Evolutionary conservation across 1,140 invertebrate species (phyloP), one percentile per base, ranked within the genome.

Genomic region (Drosophila fuyamai): DNA sequence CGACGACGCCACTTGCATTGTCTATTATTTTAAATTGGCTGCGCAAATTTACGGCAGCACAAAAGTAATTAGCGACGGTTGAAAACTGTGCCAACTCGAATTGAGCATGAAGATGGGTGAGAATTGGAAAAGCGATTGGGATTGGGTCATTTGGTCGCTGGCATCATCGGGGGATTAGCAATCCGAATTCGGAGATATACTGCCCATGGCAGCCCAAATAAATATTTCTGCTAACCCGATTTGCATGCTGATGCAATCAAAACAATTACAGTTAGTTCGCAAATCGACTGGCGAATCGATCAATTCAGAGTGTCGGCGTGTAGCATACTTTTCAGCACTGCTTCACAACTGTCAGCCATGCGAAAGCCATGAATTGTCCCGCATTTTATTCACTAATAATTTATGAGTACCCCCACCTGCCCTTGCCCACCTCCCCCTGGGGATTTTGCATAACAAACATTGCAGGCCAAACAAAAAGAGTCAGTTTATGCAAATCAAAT

Each of bases 11-110:
- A 74, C 63, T 72, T 56, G 75, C 76, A 77, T 86, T 88, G 76
- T 86, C 83, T 86, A 86, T 86, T 86, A 86, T 88, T 86, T 86
- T 88, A 86, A 86, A 86, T 86, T 86, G 83, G 79, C 76, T 83
- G 71, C 58, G 79, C 83, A 83, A 86, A 86, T 86, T 86, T 86
- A 86, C 84, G 83, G 80, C 83, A 68, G 74, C 72, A 67, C 76
- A 83, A 83, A 79, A 89, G 83, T 86, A 86, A 86, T 86, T 86
- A 86, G 83, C 60, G 72, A 73, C 60, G 55, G 71, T 76, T 76
- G 83, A 36, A 79, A 83, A 82, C 53, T 76, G 66, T 76, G 83
- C 54, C 82, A 53, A 62, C 60, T 60, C 60, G 60, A 46, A 58
- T 57, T 10, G 47, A 35, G 53, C 41, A 36, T 29, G 44, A 44